Evolutionary conservation across 2,888 invertebrate species (phyloP).

Genomic region (Rhorus exstirpatorius): DNA sequence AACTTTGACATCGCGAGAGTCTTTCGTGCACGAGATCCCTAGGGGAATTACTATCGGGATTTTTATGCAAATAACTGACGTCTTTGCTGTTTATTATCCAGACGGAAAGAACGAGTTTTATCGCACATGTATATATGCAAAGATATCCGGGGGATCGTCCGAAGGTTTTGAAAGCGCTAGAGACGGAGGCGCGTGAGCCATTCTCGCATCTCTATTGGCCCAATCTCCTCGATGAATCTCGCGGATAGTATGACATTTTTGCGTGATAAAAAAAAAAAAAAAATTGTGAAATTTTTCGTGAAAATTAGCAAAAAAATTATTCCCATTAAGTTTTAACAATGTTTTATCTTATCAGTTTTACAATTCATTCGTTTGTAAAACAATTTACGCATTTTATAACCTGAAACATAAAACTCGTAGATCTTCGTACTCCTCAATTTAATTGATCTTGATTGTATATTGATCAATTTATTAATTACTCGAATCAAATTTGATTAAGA

Average conservation of each 20-base stretch:
- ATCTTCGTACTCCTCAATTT: too few relatives aligned
- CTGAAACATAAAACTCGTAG: too few relatives aligned
- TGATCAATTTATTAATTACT: too few relatives aligned
- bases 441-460: too few relatives aligned
- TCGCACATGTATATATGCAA: background rate
- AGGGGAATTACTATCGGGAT: background rate
- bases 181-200: constrained; percentile 33
- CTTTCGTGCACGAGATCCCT: background rate
- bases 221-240: constrained; percentile 27
- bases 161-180: constrained; percentile 26
- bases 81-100: constrained; percentile 28
- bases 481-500: background rate
- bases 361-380: too few relatives aligned
- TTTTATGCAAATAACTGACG: constrained; percentile 13
- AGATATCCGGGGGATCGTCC: constrained; percentile 21
- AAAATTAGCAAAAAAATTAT: too few relatives aligned
- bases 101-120: constrained; percentile 50
- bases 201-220: constrained; percentile 18
- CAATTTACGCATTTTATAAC: too few relatives aligned
- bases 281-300: too few relatives aligned
- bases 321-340: too few relatives aligned
- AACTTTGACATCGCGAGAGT: background rate
- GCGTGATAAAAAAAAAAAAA: too few relatives aligned
- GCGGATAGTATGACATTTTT: background rate
- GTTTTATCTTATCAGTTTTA: too few relatives aligned